These are phyloP conservation scores for Panorpa germanica DNA, from an alignment of 2,888 invertebrate species.

Conservation along the genomic window DNA sequence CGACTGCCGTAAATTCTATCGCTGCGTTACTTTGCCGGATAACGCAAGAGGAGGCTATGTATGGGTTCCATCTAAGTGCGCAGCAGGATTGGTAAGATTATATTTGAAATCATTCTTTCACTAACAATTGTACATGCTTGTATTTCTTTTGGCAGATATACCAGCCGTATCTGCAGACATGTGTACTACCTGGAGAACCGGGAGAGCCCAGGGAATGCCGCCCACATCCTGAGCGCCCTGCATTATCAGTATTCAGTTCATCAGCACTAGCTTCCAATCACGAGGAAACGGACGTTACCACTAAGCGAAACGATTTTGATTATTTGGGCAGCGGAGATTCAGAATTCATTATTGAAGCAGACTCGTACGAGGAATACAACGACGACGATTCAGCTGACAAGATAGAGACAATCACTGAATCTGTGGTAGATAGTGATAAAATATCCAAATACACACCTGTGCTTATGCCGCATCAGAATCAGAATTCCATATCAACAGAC, in stretches of 20 bases:
- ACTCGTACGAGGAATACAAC: too few relatives aligned
- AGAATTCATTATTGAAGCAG: neutral
- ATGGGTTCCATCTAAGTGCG: slow-evolving; percentile 22
- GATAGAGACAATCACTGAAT: slow-evolving; percentile 9
- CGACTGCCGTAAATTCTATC: slow-evolving; percentile 23
- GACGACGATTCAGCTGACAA: too few relatives aligned
- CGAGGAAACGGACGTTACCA: too few relatives aligned
- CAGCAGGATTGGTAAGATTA: slow-evolving; percentile 22
- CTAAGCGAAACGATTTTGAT: too few relatives aligned
- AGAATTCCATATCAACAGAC: slow-evolving; percentile 11
- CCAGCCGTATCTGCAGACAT: too few relatives aligned
- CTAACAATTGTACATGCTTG: too few relatives aligned
- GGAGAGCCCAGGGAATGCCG: slow-evolving; percentile 26
- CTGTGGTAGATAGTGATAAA: slow-evolving; percentile 3
- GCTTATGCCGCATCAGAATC: neutral
- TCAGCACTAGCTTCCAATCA: too few relatives aligned
- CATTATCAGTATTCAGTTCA: too few relatives aligned
- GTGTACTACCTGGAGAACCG: neutral
- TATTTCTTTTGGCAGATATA: too few relatives aligned
- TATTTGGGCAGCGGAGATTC: neutral
- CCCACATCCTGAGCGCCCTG: too few relatives aligned
- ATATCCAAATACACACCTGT: neutral
- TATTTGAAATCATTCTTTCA: too few relatives aligned
- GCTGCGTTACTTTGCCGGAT: slow-evolving; percentile 19
- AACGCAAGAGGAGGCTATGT: slow-evolving; percentile 17